Base-by-base conservation (phyloP, 37 sponge, comb jelly and placozoan species). In the Cladorhizidae sp. region DNA sequence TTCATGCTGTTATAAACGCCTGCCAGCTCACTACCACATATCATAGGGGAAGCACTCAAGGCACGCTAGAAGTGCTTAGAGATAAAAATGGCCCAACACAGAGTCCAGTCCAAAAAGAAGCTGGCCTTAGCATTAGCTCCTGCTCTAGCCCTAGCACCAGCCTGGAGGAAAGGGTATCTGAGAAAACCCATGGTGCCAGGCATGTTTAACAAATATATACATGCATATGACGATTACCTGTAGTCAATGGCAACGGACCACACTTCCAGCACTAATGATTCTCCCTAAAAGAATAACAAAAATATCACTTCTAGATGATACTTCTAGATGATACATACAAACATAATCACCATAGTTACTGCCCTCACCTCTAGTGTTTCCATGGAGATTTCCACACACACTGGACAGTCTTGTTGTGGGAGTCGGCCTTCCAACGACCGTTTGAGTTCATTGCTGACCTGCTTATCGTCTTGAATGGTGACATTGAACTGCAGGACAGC, bases 361-460 rank as follows among this genome's bases (percentile, higher is more conserved):
- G 20, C 11, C 36, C 62, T 57, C 20, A 91, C 91, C 87, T 87
- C 92, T 17, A 79, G 18, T 25, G 92, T 87, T 31, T 92, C 86
- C 77, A 92, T 59, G 7, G 64, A 72, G 20, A 92, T 92, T 78
- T 92, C 93, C 26, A 92, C 57, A 54, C 77, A 84, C 18, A 88
- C 73, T 28, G 93, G 93, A 1, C 58, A 51, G 32, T 74, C 82
- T 0, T 43, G 64, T 51, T 80, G 52, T 1, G 93, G 93, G 22
- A 82, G 57, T 12, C 81, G 37, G 21, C 82, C 79, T 14, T 81
- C 82, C n/a, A 84, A 41, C 8, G 76, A 70, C 43, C 71, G 79
- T 69, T 85, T 92, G 70, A 92, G 56, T 57, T 92, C 89, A 43
- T 21, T 37, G 21, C 41, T 35, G 14, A 88, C 86, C 26, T 80